Evolutionary conservation across 2,888 invertebrate species (phyloP), one percentile per base, ranked within the genome.

Genomic region (Amphipoea lucens): DNA sequence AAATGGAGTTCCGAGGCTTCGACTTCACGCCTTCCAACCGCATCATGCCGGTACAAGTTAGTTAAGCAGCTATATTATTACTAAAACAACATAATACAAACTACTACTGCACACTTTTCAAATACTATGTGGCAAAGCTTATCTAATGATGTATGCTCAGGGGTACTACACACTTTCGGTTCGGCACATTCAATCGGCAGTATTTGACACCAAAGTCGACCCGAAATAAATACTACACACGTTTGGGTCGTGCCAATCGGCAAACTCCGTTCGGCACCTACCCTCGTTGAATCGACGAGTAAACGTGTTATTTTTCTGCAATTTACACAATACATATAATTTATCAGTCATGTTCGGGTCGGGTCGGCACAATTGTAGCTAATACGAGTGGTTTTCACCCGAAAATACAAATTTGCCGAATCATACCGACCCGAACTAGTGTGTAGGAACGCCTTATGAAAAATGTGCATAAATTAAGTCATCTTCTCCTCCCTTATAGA

Each of bases 1-100:
- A 95, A 60, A 85, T 92, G 62, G 95, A 94, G 72, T 93, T 94
- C 82, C 87, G 90, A 23, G 93, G 90, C 0, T 94, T 94, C 80
- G 91, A 93, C 1, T 93, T 92, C 73, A 76, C 88, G 4, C 88
- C 91, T 4, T n/a, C 81, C 20, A 82, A 74, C 60, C 86, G 83
- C 12, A 69, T 90, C 14, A 85, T 91, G 51, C 91, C 91, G 0
- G 88, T 93, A 4, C 91, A 90, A 79, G 91, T 92, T 66, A 82
- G 87, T 65, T 23, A 65, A 23, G 11, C 40, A 29, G 4, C 12
- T 60, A 60, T 12, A 12, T 60, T 60, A 20, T 20, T 20, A 57
- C 42, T 42, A 7, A n/a, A n/a, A n/a, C 57, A 7, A 36, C 63
- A 3, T 36, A 63, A 29, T 36, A 63, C 36, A 63, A 36, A 63